These are phyloP conservation scores for Andinoacara biseriatus DNA, from an alignment of 2,113 vertebrate genomes.

Conservation along the genomic window DNA sequence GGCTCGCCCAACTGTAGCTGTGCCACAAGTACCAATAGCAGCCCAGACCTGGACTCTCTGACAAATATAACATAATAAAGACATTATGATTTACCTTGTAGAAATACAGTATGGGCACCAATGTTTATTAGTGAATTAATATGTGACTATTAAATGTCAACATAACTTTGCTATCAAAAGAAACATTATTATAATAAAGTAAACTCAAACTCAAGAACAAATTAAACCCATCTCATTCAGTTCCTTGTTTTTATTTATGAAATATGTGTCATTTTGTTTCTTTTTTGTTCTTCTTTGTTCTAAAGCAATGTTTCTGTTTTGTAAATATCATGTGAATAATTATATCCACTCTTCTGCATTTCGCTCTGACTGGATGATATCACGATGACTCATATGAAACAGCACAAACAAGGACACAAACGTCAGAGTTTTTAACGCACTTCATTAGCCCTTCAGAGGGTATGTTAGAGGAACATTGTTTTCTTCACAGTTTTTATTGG, in stretches of 20 bases:
- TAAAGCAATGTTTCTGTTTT: too few species aligned
- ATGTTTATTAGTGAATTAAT: not conserved
- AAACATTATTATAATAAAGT: not conserved
- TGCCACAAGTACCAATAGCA: too few species aligned
- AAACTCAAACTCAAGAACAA: not conserved
- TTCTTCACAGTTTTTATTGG: slow-evolving; percentile 17
- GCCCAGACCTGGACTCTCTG: not conserved
- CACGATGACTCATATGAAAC: not conserved
- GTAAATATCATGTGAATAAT: too few species aligned
- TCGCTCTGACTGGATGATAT: not conserved
- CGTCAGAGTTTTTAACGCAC: not conserved
- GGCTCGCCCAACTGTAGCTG: too few species aligned
- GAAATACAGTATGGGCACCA: not conserved
- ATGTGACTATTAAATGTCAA: not conserved
- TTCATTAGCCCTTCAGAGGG: not conserved
- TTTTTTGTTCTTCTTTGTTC: not conserved
- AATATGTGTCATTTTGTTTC: not conserved
- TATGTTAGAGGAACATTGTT: not conserved
- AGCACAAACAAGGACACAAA: not conserved
- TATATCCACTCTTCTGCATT: too few species aligned
- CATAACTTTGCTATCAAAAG: not conserved
- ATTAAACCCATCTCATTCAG: not conserved
- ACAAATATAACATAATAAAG: not conserved
- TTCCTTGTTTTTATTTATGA: not conserved
- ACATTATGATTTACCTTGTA: not conserved